These are phyloP conservation scores for Peromyscus melanophrys DNA, from an alignment of 2,797 vertebrate species.

Conservation along the genomic window DNA sequence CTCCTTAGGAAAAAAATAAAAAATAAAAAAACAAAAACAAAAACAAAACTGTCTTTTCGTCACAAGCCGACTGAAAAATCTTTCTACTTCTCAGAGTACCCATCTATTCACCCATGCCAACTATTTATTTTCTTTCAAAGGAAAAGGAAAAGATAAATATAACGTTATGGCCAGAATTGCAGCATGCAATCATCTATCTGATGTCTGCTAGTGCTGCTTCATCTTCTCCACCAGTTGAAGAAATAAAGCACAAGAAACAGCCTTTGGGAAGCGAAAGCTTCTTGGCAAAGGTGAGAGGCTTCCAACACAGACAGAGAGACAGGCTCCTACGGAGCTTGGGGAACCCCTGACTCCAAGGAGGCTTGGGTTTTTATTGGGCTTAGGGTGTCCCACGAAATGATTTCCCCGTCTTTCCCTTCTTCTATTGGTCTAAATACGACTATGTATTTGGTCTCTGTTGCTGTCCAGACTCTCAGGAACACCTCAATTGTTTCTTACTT, in stretches of 20 bases:
- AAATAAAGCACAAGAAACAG: neutral
- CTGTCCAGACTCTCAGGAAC: neutral
- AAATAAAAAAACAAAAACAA: neutral
- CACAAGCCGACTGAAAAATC: slow-evolving; percentile 27
- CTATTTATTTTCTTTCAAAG: neutral
- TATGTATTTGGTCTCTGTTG: neutral
- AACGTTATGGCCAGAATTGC: neutral
- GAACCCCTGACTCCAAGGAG: no score
- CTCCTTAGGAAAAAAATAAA: neutral
- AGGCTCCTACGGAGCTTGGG: neutral
- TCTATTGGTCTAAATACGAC: neutral
- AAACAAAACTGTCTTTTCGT: slow-evolving; percentile 24
- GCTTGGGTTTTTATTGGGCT: neutral
- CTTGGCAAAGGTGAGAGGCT: neutral
- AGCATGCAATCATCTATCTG: neutral
- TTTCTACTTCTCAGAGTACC: neutral
- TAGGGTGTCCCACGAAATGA: no score
- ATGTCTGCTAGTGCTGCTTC: rapidly evolving
- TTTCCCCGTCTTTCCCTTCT: neutral
- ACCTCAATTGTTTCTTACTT: neutral
- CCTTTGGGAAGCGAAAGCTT: no score
- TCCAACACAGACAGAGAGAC: no score
- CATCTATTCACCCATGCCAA: neutral
- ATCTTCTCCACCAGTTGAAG: neutral
- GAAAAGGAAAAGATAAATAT: slow-evolving; percentile 6